Conservation (phyloP, 2,888 invertebrate genomes). For the Heliconius aoede region DNA sequence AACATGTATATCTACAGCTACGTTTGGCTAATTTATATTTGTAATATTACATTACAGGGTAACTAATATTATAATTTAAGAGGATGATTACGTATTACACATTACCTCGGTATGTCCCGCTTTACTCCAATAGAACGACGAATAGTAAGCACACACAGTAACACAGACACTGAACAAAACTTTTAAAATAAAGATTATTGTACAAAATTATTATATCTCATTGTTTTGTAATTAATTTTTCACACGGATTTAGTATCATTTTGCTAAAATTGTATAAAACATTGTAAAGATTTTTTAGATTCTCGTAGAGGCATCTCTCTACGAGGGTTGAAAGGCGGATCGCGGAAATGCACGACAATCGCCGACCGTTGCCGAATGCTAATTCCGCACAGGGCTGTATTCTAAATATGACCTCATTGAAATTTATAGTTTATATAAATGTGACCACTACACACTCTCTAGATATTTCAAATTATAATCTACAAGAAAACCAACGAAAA, state of each 20-base stretch:
- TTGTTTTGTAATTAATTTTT: slow-evolving; percentile 52
- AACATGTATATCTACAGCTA: neutral
- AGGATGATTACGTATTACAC: neutral
- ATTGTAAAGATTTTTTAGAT: slow-evolving; percentile 75
- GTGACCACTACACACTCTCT: neutral
- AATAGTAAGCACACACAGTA: slow-evolving; percentile 62
- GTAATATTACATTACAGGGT: neutral
- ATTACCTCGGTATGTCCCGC: slow-evolving; percentile 39
- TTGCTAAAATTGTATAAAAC: slow-evolving; percentile 60
- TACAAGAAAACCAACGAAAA: neutral
- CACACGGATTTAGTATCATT: slow-evolving; percentile 64
- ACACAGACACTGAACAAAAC: slow-evolving; percentile 68
- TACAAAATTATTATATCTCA: slow-evolving; percentile 50
- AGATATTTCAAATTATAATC: neutral
- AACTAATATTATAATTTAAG: neutral
- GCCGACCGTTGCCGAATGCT: slow-evolving; percentile 75
- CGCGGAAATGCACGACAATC: slow-evolving; percentile 74
- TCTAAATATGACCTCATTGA: slow-evolving; percentile 45
- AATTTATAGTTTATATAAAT: neutral
- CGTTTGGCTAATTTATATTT: neutral
- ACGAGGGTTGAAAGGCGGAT: slow-evolving; percentile 74
- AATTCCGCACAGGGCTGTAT: slow-evolving; percentile 68
- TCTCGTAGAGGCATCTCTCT: slow-evolving; percentile 70
- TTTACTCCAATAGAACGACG: slow-evolving; percentile 34
- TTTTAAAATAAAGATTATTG: slow-evolving; percentile 54